Evolutionary conservation across 2,888 invertebrate species (phyloP).

Genomic region (Resseliella maxima): DNA sequence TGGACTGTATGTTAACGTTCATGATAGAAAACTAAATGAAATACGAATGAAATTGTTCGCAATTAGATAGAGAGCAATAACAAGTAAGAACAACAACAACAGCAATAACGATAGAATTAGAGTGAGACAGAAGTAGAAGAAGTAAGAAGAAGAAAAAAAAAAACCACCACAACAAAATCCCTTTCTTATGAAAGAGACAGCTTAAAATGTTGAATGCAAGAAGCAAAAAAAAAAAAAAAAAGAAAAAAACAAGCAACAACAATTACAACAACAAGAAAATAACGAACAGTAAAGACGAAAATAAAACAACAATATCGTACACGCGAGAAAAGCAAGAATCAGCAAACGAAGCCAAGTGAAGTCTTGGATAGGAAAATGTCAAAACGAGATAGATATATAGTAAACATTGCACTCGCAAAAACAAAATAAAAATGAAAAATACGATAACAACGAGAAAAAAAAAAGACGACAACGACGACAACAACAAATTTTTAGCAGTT

Average conservation of each 20-base stretch:
- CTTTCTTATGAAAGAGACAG: not conserved
- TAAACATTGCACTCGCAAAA: conserved; percentile 22
- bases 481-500: not conserved
- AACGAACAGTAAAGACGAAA: too few relatives aligned
- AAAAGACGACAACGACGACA: too few relatives aligned
- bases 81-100: too few relatives aligned
- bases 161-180: not conserved
- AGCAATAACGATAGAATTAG: too few relatives aligned
- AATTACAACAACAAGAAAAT: too few relatives aligned
- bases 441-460: too few relatives aligned
- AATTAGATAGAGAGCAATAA: not conserved
- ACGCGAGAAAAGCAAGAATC: conserved; percentile 16
- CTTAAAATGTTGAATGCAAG: not conserved
- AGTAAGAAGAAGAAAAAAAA: too few relatives aligned
- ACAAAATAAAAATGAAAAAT: not conserved
- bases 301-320: not conserved
- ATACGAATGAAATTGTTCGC: not conserved
- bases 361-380: not conserved
- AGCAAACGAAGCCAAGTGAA: conserved; percentile 16
- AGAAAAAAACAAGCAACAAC: not conserved
- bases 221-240: not conserved
- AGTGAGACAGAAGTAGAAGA: too few relatives aligned
- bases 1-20: conserved; percentile 31
- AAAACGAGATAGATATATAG: conserved; percentile 30
- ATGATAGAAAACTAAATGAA: conserved; percentile 30